Conservation (phyloP, 2,797 vertebrate genomes). For the Pogoniulus pusillus region DNA sequence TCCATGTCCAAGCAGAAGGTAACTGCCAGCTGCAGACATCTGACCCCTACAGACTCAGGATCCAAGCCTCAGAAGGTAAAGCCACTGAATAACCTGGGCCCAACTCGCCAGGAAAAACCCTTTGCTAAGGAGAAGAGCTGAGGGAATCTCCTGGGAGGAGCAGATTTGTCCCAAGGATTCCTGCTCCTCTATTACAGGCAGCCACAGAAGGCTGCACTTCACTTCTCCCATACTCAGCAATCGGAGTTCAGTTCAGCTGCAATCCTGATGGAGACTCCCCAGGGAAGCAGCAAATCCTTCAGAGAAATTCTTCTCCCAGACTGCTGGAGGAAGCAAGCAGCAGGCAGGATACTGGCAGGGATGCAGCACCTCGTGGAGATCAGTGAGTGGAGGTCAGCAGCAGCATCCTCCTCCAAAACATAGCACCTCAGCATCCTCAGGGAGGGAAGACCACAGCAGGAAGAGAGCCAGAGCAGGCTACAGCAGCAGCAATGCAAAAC, state of each 20-base stretch:
- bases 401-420: background rate
- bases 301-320: slow-evolving; percentile 1
- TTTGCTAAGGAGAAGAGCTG: background rate
- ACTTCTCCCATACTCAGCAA: background rate
- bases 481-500: background rate
- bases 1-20: background rate
- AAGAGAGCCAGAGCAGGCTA: background rate
- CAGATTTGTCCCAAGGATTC: background rate
- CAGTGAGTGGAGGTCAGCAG: background rate
- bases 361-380: background rate
- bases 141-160: slow-evolving; percentile 20
- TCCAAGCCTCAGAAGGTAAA: background rate
- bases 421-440: background rate
- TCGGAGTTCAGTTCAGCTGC: slow-evolving; percentile 30
- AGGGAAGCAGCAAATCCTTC: slow-evolving; percentile 23
- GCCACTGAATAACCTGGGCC: background rate
- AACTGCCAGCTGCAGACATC: background rate
- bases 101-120: background rate
- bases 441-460: background rate
- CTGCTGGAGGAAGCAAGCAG: background rate
- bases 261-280: slow-evolving; percentile 19
- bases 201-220: background rate
- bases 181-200: background rate
- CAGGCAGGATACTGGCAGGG: background rate
- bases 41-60: background rate